These are phyloP conservation scores for Dryobota labecula DNA, from an alignment of 2,888 invertebrate genomes.

Conservation along the genomic window DNA sequence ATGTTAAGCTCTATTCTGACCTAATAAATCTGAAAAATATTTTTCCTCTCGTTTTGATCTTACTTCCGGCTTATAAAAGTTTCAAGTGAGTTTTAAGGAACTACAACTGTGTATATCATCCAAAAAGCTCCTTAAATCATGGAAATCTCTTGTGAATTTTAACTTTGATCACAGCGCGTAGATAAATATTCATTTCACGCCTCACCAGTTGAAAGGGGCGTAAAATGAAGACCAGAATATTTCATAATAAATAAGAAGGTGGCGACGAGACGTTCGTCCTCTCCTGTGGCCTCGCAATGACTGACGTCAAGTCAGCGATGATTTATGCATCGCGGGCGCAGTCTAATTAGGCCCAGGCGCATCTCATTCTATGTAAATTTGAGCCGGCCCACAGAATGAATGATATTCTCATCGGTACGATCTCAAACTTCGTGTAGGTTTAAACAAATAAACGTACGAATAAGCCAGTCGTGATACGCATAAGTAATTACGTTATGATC, in stretches of 20 bases:
- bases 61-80: not conserved
- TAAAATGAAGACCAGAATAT: slow-evolving; percentile 62
- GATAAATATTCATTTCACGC: slow-evolving; percentile 57
- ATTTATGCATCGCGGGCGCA: slow-evolving; percentile 79
- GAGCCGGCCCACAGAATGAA: slow-evolving; percentile 68
- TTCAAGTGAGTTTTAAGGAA: not conserved
- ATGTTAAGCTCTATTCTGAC: not conserved
- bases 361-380: slow-evolving; percentile 86
- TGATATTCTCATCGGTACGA: slow-evolving; percentile 71
- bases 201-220: slow-evolving; percentile 55
- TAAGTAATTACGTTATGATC: slow-evolving; percentile 60
- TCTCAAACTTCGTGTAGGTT: slow-evolving; percentile 70
- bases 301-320: slow-evolving; percentile 77
- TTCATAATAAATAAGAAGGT: slow-evolving; percentile 65
- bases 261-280: slow-evolving; percentile 64
- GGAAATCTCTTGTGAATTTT: slow-evolving; percentile 42
- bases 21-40: not conserved
- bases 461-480: slow-evolving; percentile 65
- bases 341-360: slow-evolving; percentile 84
- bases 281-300: slow-evolving; percentile 66
- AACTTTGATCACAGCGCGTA: slow-evolving; percentile 52
- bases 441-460: slow-evolving; percentile 70
- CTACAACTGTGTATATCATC: not conserved
- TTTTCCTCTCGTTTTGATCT: not conserved
- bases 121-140: slow-evolving; percentile 22